Evolutionary conservation across 2,797 vertebrate species (phyloP).

Genomic region (Microctenopoma lineatum): DNA sequence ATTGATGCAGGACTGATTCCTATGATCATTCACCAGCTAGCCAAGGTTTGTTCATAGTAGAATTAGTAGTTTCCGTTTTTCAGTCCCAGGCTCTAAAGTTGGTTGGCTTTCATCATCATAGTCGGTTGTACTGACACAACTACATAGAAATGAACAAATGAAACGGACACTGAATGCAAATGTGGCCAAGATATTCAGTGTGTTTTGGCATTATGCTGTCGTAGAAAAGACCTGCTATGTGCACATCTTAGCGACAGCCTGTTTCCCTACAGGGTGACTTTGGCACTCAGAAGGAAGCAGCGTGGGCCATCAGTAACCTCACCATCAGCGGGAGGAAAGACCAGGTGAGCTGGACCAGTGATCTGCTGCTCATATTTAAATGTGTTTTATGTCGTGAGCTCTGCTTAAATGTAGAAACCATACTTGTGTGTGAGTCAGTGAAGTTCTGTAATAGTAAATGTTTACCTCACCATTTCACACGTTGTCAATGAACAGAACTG

Average conservation of each 20-base stretch:
- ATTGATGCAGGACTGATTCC: slow-evolving; percentile 98
- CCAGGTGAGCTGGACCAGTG: slow-evolving; percentile 84
- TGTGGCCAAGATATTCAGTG: slow-evolving; percentile 2
- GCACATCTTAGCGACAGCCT: slow-evolving; percentile 69
- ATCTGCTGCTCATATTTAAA: slow-evolving; percentile 10
- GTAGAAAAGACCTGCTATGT: slow-evolving; percentile 20
- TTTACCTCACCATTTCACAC: background rate
- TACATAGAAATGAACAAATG: background rate
- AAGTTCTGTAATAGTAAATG: background rate
- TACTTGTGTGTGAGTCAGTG: background rate
- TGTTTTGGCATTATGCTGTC: slow-evolving; percentile 2
- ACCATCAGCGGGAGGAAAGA: slow-evolving; percentile 99
- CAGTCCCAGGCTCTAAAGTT: background rate
- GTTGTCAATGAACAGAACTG: background rate
- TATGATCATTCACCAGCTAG: slow-evolving; percentile 99
- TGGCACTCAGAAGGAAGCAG: slow-evolving; percentile 98
- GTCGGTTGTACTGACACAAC: background rate
- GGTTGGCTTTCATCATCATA: background rate
- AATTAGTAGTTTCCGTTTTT: slow-evolving; percentile 15
- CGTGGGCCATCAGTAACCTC: slow-evolving; percentile 99
- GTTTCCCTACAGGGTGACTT: slow-evolving; percentile 92
- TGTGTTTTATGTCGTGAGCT: background rate
- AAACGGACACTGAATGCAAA: slow-evolving; percentile 9
- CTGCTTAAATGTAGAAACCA: background rate
- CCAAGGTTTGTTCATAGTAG: slow-evolving; percentile 86